phyloP scores from a whole-genome alignment of 2,888 invertebrate genomes.

The Adineta ricciae region DNA sequence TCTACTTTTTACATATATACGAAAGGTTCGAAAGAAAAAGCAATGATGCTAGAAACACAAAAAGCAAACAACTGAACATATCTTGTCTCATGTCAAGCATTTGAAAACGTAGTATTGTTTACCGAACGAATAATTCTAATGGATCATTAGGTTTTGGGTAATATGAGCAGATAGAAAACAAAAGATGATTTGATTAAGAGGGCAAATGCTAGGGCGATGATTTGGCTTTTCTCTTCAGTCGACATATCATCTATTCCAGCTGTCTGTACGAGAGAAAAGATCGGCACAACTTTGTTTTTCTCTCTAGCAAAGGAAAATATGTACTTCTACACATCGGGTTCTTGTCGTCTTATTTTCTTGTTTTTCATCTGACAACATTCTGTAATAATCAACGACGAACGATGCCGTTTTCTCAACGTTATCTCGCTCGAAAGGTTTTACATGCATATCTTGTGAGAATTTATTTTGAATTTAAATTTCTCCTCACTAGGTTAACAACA shows the following conservation, averaged over 20 bases:
- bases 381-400: not conserved
- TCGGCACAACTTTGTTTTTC: not conserved
- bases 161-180: not conserved
- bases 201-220: not conserved
- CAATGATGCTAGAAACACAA: not conserved
- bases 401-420: conserved; percentile 2
- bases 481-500: not conserved
- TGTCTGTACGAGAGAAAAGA: not conserved
- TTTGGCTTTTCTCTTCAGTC: not conserved
- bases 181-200: not conserved
- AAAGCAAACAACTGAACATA: not conserved
- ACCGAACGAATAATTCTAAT: not conserved
- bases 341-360: not conserved
- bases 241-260: not conserved
- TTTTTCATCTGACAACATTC: not conserved
- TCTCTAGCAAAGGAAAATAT: not conserved
- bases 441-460: not conserved
- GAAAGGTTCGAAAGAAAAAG: conserved; percentile 3
- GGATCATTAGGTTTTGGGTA: not conserved
- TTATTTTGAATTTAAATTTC: not conserved
- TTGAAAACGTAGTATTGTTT: too few relatives aligned
- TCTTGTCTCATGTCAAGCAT: not conserved
- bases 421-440: not conserved
- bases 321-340: not conserved
- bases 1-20: conserved; percentile 12